These are phyloP conservation scores for Drosophila tani DNA, from an alignment of 1,140 invertebrate species.

Conservation along the genomic window DNA sequence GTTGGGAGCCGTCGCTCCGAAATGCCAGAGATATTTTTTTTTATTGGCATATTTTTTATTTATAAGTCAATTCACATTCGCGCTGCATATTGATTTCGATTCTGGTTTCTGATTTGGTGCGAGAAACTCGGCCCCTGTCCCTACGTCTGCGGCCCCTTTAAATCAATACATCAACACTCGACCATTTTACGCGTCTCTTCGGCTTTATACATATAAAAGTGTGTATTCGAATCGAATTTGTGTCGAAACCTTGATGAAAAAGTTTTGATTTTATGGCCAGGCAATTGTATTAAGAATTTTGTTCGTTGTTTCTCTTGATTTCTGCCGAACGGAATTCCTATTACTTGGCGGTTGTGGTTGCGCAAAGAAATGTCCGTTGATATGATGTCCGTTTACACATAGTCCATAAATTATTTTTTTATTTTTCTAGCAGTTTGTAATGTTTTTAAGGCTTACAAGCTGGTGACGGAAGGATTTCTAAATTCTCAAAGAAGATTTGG, in stretches of 20 bases:
- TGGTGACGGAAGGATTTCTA: background rate
- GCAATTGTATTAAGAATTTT: conserved; percentile 27
- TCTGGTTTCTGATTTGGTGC: conserved; percentile 60
- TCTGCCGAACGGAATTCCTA: conserved; percentile 2
- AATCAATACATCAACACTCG: conserved; percentile 72
- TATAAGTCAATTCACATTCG: conserved; percentile 77
- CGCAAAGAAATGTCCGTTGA: conserved; percentile 25
- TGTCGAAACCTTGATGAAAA: conserved; percentile 72
- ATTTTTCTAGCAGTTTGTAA: conserved; percentile 13
- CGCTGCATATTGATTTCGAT: conserved; percentile 61
- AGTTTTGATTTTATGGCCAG: conserved; percentile 37
- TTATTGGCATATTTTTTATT: conserved; percentile 73
- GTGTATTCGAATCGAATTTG: conserved; percentile 38
- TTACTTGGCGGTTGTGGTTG: conserved; percentile 12
- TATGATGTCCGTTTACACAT: conserved; percentile 45
- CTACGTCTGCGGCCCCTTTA: background rate
- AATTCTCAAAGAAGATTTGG: background rate
- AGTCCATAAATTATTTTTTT: conserved; percentile 18
- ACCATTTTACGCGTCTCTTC: conserved; percentile 29
- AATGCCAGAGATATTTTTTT: conserved; percentile 60
- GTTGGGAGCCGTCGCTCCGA: conserved; percentile 36
- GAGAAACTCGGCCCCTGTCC: conserved; percentile 24
- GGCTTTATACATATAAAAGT: conserved; percentile 20
- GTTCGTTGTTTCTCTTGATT: conserved; percentile 18
- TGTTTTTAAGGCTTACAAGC: background rate